These are phyloP conservation scores for Tigriopus californicus DNA, from an alignment of 2,888 invertebrate species.

Conservation along the genomic window DNA sequence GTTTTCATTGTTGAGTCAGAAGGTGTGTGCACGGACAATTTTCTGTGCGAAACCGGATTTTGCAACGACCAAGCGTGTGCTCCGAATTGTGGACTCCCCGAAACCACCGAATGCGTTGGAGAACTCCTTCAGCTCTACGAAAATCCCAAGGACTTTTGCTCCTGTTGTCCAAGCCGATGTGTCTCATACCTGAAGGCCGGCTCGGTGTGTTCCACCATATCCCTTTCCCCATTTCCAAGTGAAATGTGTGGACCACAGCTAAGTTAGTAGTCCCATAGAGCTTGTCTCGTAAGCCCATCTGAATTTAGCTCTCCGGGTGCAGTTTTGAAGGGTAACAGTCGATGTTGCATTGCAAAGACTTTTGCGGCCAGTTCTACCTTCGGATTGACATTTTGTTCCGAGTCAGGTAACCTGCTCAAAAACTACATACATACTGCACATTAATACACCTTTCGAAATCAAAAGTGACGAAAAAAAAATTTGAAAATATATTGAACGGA, in stretches of 20 bases:
- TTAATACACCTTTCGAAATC: no score
- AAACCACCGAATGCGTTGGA: neutral
- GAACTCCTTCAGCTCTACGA: conserved; percentile 1
- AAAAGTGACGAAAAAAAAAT: no score
- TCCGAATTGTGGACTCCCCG: neutral
- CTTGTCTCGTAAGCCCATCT: no score
- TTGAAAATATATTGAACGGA: no score
- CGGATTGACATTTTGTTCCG: no score
- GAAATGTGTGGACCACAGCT: conserved; percentile 7
- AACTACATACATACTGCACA: no score
- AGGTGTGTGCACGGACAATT: neutral
- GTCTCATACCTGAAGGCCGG: conserved; percentile 1
- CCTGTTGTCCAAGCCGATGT: neutral
- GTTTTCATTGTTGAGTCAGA: neutral
- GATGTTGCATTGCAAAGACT: no score
- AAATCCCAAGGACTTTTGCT: neutral
- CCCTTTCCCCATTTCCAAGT: neutral
- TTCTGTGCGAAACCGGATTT: neutral
- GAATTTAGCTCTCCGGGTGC: no score
- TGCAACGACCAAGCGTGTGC: neutral
- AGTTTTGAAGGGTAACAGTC: no score
- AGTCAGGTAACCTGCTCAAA: no score
- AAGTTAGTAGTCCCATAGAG: neutral
- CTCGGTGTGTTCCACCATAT: neutral
- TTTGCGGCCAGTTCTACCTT: no score